Percentiles rank a stretch among this genome's conserved stretches.
Conservation (phyloP, 2,113 vertebrate species). For the Anguilla rostrata region DNA sequence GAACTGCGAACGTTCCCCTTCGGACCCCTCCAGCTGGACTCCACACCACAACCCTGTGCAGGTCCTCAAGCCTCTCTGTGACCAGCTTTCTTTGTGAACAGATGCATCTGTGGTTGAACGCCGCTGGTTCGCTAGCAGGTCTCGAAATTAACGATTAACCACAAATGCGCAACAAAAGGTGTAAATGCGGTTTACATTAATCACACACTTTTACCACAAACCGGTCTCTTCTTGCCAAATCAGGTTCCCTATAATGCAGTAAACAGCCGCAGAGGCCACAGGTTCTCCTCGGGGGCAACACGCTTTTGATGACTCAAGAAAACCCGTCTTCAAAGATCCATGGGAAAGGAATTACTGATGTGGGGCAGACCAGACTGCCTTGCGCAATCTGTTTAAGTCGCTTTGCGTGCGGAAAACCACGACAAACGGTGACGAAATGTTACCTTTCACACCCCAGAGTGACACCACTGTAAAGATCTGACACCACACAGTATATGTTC, state of each 20-base stretch:
- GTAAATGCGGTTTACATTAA: neutral
- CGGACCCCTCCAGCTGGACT: neutral
- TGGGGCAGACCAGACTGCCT: constrained; percentile 50
- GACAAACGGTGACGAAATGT: no score
- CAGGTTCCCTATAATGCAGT: no score
- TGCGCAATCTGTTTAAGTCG: constrained; percentile 34
- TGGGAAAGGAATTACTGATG: constrained; percentile 43
- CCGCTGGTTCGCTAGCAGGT: neutral
- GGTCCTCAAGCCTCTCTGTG: neutral
- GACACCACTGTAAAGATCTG: no score
- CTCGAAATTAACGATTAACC: neutral
- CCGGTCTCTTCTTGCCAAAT: neutral
- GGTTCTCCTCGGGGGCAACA: neutral
- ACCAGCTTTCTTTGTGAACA: no score
- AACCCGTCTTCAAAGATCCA: constrained; percentile 22
- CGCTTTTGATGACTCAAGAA: neutral
- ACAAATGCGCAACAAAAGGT: neutral
- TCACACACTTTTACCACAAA: neutral
- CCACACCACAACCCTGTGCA: neutral
- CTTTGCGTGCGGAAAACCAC: no score
- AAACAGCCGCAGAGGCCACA: no score
- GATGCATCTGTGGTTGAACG: no score
- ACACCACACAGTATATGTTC: no score
- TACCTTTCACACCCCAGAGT: no score
- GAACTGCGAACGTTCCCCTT: neutral